Percentiles rank a stretch among this genome's conserved stretches.
Conservation (phyloP, 2,797 vertebrate species). For the Sebastes flavidus region DNA sequence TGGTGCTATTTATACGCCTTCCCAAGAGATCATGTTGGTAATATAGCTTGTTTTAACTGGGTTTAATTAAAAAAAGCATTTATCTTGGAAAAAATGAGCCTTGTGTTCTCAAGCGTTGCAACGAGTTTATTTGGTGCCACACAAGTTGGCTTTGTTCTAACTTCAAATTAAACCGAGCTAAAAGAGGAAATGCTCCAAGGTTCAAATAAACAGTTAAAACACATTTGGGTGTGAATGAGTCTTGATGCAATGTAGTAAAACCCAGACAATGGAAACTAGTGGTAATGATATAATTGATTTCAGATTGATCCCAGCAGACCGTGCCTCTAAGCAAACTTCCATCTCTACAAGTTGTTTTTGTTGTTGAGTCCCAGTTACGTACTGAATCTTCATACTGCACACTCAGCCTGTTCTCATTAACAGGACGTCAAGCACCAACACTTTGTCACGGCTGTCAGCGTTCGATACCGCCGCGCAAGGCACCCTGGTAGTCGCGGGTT, state of each 20-base stretch:
- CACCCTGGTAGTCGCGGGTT: no score
- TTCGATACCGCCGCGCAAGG: no score
- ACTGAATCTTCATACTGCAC: not conserved
- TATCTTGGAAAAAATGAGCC: not conserved
- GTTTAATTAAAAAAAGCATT: not conserved
- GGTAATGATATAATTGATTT: slow-evolving; percentile 21
- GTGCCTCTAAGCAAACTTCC: not conserved
- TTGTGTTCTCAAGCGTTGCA: not conserved
- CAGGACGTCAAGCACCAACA: no score
- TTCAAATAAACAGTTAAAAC: slow-evolving; percentile 1
- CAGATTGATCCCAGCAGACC: not conserved
- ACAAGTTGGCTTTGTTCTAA: not conserved
- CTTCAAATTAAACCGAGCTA: not conserved
- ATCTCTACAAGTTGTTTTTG: not conserved
- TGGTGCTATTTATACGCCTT: not conserved
- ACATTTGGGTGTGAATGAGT: slow-evolving; percentile 2
- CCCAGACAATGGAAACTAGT: not conserved
- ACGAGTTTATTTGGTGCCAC: not conserved
- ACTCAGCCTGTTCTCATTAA: not conserved
- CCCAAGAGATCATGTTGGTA: not conserved
- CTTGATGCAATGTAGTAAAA: not conserved
- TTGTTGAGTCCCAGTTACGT: not conserved
- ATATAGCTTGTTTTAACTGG: not conserved
- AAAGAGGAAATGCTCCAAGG: not conserved
- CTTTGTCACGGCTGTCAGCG: no score